Evolutionary conservation across 2,797 vertebrate species (phyloP).

Genomic region (Gallirallus australis): DNA sequence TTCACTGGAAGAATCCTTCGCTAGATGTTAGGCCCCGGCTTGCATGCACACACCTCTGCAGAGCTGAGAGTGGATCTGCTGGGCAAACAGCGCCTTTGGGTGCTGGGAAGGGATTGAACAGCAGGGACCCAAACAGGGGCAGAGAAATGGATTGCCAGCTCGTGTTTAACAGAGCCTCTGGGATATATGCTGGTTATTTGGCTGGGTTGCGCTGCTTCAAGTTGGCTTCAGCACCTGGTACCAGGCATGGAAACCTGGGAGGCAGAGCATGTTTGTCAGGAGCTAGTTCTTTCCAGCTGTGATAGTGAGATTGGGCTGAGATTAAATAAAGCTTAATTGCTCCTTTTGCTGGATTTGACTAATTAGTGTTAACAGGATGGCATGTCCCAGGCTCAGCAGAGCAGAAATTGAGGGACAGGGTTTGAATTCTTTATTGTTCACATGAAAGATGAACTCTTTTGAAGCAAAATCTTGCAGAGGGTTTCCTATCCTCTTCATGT

Average conservation of each 20-base stretch:
- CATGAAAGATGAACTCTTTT: background rate
- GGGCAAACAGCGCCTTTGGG: background rate
- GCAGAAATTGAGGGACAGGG: background rate
- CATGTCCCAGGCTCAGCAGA: background rate
- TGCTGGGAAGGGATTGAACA: background rate
- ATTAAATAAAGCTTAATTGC: background rate
- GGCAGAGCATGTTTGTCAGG: background rate
- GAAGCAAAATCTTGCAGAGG: background rate
- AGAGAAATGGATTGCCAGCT: background rate
- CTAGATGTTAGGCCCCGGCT: background rate
- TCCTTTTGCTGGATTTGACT: background rate
- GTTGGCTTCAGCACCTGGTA: background rate
- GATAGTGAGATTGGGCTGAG: background rate
- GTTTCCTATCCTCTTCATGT: background rate
- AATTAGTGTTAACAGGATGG: background rate
- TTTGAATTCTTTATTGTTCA: background rate
- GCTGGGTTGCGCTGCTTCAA: background rate
- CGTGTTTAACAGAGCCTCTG: background rate
- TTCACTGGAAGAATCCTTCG: background rate
- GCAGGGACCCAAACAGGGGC: background rate
- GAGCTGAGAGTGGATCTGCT: background rate
- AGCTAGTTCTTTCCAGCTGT: background rate
- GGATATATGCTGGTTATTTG: background rate
- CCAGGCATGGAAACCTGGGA: background rate
- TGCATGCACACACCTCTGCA: accelerated